Conservation (phyloP, 2,113 vertebrate genomes). For the Paralichthys olivaceus region DNA sequence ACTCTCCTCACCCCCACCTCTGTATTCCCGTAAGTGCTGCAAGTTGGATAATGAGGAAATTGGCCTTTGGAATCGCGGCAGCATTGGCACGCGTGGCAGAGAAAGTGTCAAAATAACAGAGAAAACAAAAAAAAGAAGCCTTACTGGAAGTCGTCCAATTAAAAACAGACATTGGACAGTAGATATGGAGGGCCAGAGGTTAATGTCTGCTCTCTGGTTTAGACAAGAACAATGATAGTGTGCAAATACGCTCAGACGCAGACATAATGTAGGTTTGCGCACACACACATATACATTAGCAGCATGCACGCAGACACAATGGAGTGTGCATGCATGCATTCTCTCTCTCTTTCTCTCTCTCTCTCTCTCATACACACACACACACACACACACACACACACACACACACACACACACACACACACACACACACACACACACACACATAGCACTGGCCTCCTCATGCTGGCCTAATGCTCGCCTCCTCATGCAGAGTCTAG, state of each 20-base stretch:
- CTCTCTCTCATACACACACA: background rate
- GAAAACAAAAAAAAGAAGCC: slow-evolving; percentile 52
- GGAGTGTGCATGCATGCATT: slow-evolving; percentile 22
- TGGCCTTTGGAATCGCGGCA: slow-evolving; percentile 47
- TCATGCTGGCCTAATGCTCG: slow-evolving; percentile 62
- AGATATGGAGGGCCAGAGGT: slow-evolving; percentile 44
- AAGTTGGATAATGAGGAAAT: slow-evolving; percentile 65
- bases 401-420: slow-evolving; percentile 6
- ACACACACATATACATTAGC: background rate
- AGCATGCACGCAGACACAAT: background rate
- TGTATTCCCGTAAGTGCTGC: slow-evolving; percentile 66
- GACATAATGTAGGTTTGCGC: slow-evolving; percentile 22
- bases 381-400: slow-evolving; percentile 18
- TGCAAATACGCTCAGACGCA: slow-evolving; percentile 3
- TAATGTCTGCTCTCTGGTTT: slow-evolving; percentile 41
- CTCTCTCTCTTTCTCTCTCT: background rate
- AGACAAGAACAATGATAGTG: slow-evolving; percentile 25
- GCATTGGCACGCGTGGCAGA: slow-evolving; percentile 44
- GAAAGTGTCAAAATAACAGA: slow-evolving; percentile 50
- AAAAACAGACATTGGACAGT: slow-evolving; percentile 50
- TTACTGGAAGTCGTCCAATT: slow-evolving; percentile 41
- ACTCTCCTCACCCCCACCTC: slow-evolving; percentile 49
- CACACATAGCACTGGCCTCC: slow-evolving; percentile 40
- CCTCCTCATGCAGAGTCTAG: slow-evolving; percentile 80
- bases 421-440: slow-evolving; percentile 4